These are phyloP conservation scores for Poecile montanus DNA, from an alignment of 2,797 vertebrate genomes.

Conservation along the genomic window DNA sequence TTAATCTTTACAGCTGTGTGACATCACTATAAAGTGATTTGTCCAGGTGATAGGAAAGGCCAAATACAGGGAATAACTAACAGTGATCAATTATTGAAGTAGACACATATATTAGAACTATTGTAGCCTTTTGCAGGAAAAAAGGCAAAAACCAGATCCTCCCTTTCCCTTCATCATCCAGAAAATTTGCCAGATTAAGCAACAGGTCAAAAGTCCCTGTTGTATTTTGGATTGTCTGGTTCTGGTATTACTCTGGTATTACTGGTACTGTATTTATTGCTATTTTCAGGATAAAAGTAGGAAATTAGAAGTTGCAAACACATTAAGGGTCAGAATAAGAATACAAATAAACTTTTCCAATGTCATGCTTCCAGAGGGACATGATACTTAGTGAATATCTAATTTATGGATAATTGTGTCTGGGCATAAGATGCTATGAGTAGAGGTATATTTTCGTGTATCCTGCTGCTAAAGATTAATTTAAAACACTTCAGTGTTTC, in stretches of 20 bases:
- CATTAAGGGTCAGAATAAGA: neutral
- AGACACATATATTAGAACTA: neutral
- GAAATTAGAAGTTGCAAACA: neutral
- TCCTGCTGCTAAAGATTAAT: neutral
- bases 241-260: neutral
- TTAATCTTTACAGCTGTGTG: neutral
- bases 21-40: neutral
- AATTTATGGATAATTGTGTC: neutral
- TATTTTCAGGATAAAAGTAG: neutral
- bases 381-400: neutral
- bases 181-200: neutral
- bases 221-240: neutral
- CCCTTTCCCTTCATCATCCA: neutral
- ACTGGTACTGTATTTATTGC: neutral
- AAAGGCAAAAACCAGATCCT: neutral
- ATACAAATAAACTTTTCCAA: neutral
- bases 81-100: neutral
- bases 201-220: neutral
- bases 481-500: neutral
- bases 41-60: neutral
- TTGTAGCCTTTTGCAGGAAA: neutral
- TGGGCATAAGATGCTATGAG: neutral
- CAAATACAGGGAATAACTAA: neutral
- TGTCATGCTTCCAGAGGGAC: neutral
- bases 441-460: neutral